Percentiles rank a stretch among this genome's conserved stretches.
These are phyloP conservation scores for Ardeotis arabs DNA, from an alignment of 2,113 vertebrate genomes.

Conservation along the genomic window DNA sequence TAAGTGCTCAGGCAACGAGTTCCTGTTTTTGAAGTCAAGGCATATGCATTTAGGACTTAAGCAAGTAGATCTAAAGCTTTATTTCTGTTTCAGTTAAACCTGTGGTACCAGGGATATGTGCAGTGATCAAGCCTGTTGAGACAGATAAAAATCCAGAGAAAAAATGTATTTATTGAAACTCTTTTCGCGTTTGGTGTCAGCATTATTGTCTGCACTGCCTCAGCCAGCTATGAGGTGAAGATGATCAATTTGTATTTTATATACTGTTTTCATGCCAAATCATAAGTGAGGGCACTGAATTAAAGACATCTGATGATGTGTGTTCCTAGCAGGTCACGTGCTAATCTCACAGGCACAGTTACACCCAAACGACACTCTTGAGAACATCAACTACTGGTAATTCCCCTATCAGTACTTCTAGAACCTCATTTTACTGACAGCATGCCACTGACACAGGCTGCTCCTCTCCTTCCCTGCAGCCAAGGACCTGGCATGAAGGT, in stretches of 20 bases:
- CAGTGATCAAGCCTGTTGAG: not conserved
- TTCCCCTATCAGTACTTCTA: not conserved
- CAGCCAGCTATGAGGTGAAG: not conserved
- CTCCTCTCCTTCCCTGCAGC: not conserved
- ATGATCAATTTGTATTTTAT: not conserved
- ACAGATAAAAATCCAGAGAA: not conserved
- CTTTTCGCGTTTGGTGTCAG: not conserved
- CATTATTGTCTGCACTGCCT: not conserved
- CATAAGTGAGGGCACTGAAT: not conserved
- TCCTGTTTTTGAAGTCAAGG: not conserved
- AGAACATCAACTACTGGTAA: not conserved
- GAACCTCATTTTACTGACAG: not conserved
- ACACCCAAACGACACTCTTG: not conserved
- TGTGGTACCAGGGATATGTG: not conserved
- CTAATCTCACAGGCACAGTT: not conserved
- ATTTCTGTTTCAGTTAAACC: not conserved
- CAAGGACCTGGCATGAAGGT: not conserved
- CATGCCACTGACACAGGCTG: not conserved
- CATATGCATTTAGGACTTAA: not conserved
- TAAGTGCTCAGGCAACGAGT: not conserved
- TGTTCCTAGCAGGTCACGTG: not conserved
- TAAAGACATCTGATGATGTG: not conserved
- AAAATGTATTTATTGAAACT: not conserved
- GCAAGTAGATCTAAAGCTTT: not conserved
- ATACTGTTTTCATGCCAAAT: not conserved